Percentiles rank a stretch among this genome's conserved stretches.
Evolutionary conservation across 2,113 vertebrate genomes (phyloP).

Genomic region (Stomatorhinus ivindoensis): DNA sequence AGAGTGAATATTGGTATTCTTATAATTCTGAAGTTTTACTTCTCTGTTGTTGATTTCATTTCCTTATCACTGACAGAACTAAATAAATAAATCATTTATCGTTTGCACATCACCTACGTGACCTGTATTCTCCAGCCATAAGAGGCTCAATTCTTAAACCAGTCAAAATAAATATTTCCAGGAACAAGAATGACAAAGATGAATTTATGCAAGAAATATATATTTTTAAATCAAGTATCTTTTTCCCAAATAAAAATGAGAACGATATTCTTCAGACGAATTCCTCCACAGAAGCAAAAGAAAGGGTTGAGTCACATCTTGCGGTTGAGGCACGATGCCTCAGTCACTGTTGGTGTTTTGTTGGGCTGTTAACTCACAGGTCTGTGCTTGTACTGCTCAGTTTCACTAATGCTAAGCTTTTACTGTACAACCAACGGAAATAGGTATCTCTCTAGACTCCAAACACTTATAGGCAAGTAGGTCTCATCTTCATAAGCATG

Average conservation of each 20-base stretch:
- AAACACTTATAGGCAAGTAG: background rate
- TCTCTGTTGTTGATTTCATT: background rate
- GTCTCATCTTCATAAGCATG: background rate
- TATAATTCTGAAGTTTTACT: background rate
- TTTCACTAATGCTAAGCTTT: background rate
- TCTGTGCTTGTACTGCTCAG: no score
- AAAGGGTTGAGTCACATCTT: background rate
- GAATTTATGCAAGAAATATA: slow-evolving; percentile 17
- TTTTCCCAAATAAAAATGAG: slow-evolving; percentile 4
- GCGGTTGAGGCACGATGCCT: background rate
- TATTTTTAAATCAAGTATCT: slow-evolving; percentile 12
- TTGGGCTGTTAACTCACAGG: background rate
- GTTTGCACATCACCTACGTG: background rate
- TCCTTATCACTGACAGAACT: background rate
- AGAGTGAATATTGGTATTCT: background rate
- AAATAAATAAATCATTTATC: background rate
- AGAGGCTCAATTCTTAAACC: background rate
- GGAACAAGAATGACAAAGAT: background rate
- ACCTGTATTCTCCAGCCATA: background rate
- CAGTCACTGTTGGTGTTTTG: background rate
- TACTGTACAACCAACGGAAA: background rate
- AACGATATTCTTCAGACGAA: background rate
- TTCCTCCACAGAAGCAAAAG: background rate
- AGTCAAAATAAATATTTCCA: slow-evolving; percentile 8
- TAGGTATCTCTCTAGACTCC: background rate